These are phyloP conservation scores for Onychomys leucogaster DNA, from an alignment of 2,797 vertebrate genomes.

Conservation along the genomic window DNA sequence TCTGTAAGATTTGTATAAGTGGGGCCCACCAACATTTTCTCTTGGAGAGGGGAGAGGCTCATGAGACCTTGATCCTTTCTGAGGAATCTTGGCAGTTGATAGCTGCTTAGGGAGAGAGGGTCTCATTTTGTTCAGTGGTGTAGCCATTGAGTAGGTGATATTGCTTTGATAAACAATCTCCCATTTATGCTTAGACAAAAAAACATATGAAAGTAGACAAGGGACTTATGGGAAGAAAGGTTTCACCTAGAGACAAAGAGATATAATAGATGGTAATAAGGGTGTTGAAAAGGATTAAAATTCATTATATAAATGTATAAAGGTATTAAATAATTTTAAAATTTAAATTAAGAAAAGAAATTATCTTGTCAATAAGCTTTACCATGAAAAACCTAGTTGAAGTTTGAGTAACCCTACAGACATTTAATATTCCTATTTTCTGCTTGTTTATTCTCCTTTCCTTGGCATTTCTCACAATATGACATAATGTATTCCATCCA, in stretches of 20 bases:
- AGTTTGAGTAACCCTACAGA: not conserved
- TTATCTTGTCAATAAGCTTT: not conserved
- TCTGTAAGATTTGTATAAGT: not conserved
- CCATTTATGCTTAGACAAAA: not conserved
- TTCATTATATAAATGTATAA: not conserved
- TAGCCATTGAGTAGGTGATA: not conserved
- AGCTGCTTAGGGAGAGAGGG: not conserved
- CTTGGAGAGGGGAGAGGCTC: not conserved
- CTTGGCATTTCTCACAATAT: slow-evolving; percentile 43
- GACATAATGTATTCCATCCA: slow-evolving; percentile 32
- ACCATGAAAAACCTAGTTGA: not conserved
- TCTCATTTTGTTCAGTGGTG: not conserved
- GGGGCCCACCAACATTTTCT: not conserved
- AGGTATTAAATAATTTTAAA: not conserved
- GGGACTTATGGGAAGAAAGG: not conserved
- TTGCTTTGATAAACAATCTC: not conserved
- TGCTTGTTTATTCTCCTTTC: not conserved
- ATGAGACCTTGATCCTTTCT: not conserved
- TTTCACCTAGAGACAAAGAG: not conserved
- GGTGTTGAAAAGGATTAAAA: not conserved
- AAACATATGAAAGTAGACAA: not conserved
- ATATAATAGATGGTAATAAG: not conserved
- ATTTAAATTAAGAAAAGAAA: slow-evolving; percentile 17
- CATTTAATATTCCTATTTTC: not conserved
- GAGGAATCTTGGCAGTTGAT: not conserved